These are phyloP conservation scores for Medauroidea extradentata DNA, from an alignment of 1,140 invertebrate species.

Conservation along the genomic window DNA sequence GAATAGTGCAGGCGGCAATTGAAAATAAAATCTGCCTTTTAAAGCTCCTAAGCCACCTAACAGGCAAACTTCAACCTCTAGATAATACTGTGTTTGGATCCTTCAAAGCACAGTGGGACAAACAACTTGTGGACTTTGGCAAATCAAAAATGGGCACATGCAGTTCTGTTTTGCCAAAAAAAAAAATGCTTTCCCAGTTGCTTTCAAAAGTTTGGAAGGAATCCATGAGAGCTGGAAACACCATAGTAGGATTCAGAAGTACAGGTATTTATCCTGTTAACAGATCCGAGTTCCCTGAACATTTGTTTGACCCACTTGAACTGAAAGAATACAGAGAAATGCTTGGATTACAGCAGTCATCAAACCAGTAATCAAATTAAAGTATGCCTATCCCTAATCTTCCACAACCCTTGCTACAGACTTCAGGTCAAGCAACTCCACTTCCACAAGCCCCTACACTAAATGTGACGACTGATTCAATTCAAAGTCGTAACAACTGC, in stretches of 20 bases:
- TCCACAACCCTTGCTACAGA: not conserved
- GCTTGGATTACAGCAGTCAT: not conserved
- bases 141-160: constrained; percentile 19
- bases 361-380: not conserved
- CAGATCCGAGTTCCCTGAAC: constrained; percentile 16
- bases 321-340: not conserved
- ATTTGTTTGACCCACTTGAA: not conserved
- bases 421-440: too few relatives aligned
- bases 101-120: constrained; percentile 33
- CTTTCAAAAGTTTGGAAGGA: not conserved
- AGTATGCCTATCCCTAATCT: not conserved
- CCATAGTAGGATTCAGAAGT: constrained; percentile 14
- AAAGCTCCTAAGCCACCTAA: constrained; percentile 33
- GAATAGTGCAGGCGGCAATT: constrained; percentile 23
- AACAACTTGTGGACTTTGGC: constrained; percentile 20
- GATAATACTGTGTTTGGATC: constrained; percentile 31
- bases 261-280: constrained; percentile 17
- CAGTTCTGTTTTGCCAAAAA: not conserved
- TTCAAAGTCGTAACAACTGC: too few relatives aligned
- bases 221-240: constrained; percentile 4
- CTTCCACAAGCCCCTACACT: too few relatives aligned
- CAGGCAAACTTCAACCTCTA: constrained; percentile 29
- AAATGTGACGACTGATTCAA: too few relatives aligned
- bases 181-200: not conserved
- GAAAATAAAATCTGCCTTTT: constrained; percentile 27